Percentiles rank a stretch among this genome's conserved stretches.
Conservation (phyloP, 2,888 invertebrate species). For the Pyrrhosoma nymphula region DNA sequence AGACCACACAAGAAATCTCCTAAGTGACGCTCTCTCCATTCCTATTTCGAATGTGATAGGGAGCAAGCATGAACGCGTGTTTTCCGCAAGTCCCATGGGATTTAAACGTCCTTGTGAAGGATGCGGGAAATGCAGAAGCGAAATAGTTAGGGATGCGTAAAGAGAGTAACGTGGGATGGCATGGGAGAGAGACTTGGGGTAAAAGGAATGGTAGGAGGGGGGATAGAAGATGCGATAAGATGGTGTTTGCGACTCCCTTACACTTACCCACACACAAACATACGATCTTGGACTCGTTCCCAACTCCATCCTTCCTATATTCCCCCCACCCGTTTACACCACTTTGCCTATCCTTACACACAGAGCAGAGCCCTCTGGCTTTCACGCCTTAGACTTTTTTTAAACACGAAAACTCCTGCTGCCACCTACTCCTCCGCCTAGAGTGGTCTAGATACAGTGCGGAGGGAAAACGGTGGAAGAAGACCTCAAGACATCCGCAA, state of each 20-base stretch:
- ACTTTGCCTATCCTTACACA: neutral
- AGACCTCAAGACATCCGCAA: constrained; percentile 30
- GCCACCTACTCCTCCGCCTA: neutral
- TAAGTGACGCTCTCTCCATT: neutral
- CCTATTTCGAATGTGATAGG: neutral
- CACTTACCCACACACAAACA: neutral
- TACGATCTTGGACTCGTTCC: neutral
- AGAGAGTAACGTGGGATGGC: neutral
- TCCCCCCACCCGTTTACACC: neutral
- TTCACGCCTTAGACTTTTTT: neutral
- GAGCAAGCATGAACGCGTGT: neutral
- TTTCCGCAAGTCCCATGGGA: neutral
- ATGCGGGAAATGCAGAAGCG: neutral
- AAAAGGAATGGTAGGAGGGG: neutral
- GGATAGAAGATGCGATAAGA: neutral
- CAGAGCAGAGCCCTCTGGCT: neutral
- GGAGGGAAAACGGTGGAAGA: neutral
- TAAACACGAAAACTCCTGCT: neutral
- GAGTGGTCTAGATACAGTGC: neutral
- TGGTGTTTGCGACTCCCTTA: neutral
- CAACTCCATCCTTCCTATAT: neutral
- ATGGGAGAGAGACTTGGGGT: neutral
- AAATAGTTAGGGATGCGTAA: neutral
- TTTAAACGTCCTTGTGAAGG: constrained; percentile 16
- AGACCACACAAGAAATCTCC: neutral